phyloP scores from a whole-genome alignment of 2,888 invertebrate genomes.

The Molanna angustata region DNA sequence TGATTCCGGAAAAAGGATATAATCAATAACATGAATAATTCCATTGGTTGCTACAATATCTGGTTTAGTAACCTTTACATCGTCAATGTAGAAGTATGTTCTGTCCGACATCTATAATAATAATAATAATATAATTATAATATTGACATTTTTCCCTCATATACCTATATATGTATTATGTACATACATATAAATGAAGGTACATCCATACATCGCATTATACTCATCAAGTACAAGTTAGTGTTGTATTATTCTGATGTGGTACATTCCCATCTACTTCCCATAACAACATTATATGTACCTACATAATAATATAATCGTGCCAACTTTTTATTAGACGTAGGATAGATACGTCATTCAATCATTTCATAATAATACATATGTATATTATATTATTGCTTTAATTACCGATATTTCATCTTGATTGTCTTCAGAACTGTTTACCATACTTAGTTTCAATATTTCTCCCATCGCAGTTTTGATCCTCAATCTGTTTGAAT shows the following conservation, averaged over 20 bases:
- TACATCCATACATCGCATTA: not conserved
- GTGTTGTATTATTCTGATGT: too few relatives aligned
- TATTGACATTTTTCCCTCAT: not conserved
- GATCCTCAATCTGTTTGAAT: not conserved
- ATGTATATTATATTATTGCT: not conserved
- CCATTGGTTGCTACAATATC: constrained; percentile 71
- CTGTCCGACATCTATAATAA: too few relatives aligned
- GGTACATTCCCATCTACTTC: too few relatives aligned
- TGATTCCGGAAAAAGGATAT: constrained; percentile 62
- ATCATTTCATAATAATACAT: not conserved
- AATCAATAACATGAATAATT: constrained; percentile 68
- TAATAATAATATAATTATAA: too few relatives aligned
- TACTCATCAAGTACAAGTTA: too few relatives aligned
- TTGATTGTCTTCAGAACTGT: not conserved
- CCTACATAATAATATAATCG: too few relatives aligned
- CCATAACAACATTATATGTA: too few relatives aligned
- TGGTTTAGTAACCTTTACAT: constrained; percentile 54
- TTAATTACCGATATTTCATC: not conserved
- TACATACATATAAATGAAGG: not conserved
- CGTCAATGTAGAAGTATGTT: too few relatives aligned
- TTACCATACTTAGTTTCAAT: not conserved
- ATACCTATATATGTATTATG: not conserved
- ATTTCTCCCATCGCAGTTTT: constrained; percentile 3
- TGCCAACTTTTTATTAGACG: too few relatives aligned
- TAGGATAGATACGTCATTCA: too few relatives aligned